Percentiles rank a stretch among this genome's conserved stretches.
These are phyloP conservation scores for Carettochelys insculpta DNA, from an alignment of 2,113 vertebrate genomes.

Conservation along the genomic window DNA sequence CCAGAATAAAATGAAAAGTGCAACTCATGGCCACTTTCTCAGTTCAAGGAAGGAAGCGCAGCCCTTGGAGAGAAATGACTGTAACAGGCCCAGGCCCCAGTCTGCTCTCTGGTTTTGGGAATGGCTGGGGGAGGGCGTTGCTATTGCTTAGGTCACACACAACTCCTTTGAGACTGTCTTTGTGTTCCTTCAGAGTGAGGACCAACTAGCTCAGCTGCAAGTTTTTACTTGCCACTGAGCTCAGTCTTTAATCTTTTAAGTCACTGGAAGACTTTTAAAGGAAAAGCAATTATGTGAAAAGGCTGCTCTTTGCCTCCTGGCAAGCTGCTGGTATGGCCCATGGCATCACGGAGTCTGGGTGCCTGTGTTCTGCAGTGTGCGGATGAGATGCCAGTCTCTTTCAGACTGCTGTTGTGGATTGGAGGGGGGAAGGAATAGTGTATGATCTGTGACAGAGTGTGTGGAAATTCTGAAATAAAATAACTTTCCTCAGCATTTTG, in stretches of 20 bases:
- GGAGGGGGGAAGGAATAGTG: slow-evolving; percentile 43
- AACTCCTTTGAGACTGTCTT: neutral
- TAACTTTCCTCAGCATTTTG: slow-evolving; percentile 44
- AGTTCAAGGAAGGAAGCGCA: neutral
- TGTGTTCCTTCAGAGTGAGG: neutral
- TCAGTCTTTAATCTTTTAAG: neutral
- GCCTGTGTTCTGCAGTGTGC: neutral
- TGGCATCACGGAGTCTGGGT: neutral
- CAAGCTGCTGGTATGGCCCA: neutral
- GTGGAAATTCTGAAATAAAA: slow-evolving; percentile 70
- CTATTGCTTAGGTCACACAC: neutral
- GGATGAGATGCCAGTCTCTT: neutral
- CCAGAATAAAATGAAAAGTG: slow-evolving; percentile 52
- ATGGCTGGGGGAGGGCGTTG: neutral
- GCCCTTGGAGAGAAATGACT: slow-evolving; percentile 51
- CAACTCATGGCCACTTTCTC: neutral
- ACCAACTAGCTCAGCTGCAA: slow-evolving; percentile 39
- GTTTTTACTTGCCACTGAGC: slow-evolving; percentile 16
- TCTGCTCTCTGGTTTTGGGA: slow-evolving; percentile 16
- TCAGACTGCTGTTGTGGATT: slow-evolving; percentile 16
- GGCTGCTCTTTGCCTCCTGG: slow-evolving; percentile 19
- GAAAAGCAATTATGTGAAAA: slow-evolving; percentile 39
- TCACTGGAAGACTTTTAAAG: slow-evolving; percentile 16
- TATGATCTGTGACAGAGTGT: slow-evolving; percentile 59
- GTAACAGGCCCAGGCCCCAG: neutral